Evolutionary conservation across 92 coral and sea anemone species (phyloP).

Genomic region (Zoanthus gigantus): DNA sequence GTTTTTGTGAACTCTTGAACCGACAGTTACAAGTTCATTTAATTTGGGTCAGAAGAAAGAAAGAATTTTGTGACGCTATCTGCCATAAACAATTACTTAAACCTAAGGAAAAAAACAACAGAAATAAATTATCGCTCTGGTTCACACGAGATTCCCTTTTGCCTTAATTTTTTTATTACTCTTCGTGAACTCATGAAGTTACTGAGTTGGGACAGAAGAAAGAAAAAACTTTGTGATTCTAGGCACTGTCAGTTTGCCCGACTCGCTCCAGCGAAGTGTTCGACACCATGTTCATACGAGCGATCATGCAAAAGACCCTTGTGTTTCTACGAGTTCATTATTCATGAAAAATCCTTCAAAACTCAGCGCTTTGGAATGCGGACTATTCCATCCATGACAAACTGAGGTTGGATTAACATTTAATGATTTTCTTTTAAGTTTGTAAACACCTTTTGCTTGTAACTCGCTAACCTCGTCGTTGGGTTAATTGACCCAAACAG

Average conservation of each 20-base stretch:
- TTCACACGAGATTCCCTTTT: no score
- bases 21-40: no score
- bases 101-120: no score
- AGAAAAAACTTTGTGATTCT: not conserved
- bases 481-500: slow-evolving; percentile 36
- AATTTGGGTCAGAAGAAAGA: not conserved
- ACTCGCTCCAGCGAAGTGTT: slow-evolving; percentile 52
- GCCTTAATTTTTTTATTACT: no score
- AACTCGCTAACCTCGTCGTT: slow-evolving; percentile 1
- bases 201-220: no score
- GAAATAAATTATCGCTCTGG: no score
- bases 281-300: slow-evolving; percentile 31
- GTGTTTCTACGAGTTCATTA: slow-evolving; percentile 12
- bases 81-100: not conserved
- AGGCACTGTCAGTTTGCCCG: not conserved
- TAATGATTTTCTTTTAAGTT: slow-evolving; percentile 33
- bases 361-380: slow-evolving; percentile 51
- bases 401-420: slow-evolving; percentile 23
- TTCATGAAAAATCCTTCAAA: slow-evolving; percentile 25
- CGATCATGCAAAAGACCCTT: slow-evolving; percentile 37
- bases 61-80: not conserved
- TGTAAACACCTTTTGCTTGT: slow-evolving; percentile 35
- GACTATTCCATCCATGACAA: slow-evolving; percentile 29
- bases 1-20: no score
- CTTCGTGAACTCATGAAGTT: no score